Evolutionary conservation across 2,113 vertebrate genomes (phyloP).

Genomic region (Nymphicus hollandicus): DNA sequence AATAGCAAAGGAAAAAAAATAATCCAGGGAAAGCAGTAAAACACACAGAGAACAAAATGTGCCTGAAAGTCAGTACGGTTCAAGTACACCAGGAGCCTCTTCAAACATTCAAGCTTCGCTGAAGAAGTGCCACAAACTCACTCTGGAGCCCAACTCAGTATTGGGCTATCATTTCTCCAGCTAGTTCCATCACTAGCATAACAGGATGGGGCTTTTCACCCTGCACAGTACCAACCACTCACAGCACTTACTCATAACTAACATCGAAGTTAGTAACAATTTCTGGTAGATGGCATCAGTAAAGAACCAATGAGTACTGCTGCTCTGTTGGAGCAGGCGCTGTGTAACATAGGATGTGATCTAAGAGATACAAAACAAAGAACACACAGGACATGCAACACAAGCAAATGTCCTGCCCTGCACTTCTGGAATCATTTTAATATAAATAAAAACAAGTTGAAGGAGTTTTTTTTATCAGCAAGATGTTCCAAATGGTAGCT

Average conservation of each 20-base stretch:
- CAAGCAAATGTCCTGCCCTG: not conserved
- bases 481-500: not conserved
- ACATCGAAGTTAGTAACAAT: not conserved
- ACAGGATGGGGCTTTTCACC: not conserved
- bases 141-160: not conserved
- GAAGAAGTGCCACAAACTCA: not conserved
- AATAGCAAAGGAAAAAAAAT: not conserved
- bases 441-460: not conserved
- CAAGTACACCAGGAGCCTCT: not conserved
- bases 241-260: not conserved
- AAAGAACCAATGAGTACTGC: not conserved
- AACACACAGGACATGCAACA: not conserved
- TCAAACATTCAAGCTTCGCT: not conserved
- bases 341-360: not conserved
- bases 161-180: not conserved
- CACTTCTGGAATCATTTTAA: not conserved
- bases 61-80: not conserved
- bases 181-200: not conserved
- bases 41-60: not conserved
- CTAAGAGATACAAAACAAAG: not conserved
- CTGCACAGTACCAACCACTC: not conserved
- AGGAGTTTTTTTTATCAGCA: not conserved
- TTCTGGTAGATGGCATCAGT: not conserved
- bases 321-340: not conserved
- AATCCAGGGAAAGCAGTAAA: not conserved